Percentiles rank a stretch among this genome's conserved stretches.
phyloP scores from a whole-genome alignment of 2,888 invertebrate genomes.

The Dendrolimus pini region DNA sequence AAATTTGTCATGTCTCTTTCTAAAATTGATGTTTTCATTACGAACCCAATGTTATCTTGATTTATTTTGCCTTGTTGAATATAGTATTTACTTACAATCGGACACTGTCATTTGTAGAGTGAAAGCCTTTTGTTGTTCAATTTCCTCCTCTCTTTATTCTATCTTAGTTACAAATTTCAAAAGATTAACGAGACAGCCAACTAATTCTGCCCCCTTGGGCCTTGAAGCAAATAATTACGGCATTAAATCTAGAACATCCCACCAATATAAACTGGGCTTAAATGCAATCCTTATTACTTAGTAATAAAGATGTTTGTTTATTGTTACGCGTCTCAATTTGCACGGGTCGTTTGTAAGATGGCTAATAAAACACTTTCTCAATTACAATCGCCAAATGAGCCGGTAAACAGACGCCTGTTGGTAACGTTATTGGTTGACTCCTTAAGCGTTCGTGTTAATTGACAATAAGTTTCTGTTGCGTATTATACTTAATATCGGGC shows the following conservation, averaged over 20 bases:
- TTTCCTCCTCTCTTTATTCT: conserved; percentile 27
- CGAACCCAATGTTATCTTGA: too few species aligned
- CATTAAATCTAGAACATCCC: conserved; percentile 11
- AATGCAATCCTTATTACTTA: conserved; percentile 1
- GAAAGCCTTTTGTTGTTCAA: conserved; percentile 22
- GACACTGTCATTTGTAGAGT: conserved; percentile 12
- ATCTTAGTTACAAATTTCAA: conserved; percentile 26
- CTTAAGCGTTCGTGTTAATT: neutral
- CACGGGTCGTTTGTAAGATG: conserved; percentile 2
- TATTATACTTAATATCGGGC: too few species aligned
- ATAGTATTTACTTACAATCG: too few species aligned
- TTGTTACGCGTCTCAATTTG: conserved; percentile 2
- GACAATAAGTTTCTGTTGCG: neutral
- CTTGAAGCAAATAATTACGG: conserved; percentile 16
- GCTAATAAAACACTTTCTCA: conserved; percentile 13
- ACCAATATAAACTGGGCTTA: conserved; percentile 13
- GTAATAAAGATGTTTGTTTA: neutral
- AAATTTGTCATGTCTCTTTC: too few species aligned
- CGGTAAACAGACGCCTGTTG: neutral
- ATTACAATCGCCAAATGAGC: conserved; percentile 12
- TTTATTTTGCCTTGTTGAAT: too few species aligned
- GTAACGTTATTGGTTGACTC: neutral
- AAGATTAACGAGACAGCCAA: conserved; percentile 29
- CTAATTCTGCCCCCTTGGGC: conserved; percentile 20
- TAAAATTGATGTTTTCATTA: too few species aligned